Conservation (phyloP, 2,888 invertebrate species). For the Oxyteleia sp. region DNA sequence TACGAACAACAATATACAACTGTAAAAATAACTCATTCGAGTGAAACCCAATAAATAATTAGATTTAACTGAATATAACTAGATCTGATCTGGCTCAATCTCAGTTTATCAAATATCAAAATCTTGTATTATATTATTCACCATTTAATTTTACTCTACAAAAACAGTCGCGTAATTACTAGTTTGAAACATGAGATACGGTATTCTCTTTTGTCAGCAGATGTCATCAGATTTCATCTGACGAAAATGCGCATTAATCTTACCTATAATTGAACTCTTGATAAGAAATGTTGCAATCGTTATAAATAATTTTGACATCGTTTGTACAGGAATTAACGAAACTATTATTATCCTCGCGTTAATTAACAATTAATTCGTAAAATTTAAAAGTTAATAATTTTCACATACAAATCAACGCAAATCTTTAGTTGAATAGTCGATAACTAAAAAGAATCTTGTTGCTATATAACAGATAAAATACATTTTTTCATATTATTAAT, state of each 20-base stretch:
- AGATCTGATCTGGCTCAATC: background rate
- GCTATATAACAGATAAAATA: background rate
- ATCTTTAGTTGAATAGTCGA: too few relatives aligned
- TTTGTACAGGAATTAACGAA: background rate
- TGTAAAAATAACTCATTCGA: background rate
- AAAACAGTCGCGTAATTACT: background rate
- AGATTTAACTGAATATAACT: background rate
- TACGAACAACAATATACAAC: background rate
- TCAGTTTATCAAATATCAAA: background rate
- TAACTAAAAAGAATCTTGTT: background rate
- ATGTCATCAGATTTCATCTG: too few relatives aligned
- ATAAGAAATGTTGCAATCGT: background rate
- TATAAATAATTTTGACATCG: background rate
- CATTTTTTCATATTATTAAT: constrained; percentile 29
- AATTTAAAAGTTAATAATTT: background rate
- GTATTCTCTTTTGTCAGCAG: too few relatives aligned
- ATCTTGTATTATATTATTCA: background rate
- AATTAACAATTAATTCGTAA: too few relatives aligned
- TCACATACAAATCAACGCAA: too few relatives aligned
- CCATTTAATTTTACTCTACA: background rate
- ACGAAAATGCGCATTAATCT: too few relatives aligned
- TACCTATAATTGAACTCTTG: background rate
- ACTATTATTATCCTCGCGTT: background rate
- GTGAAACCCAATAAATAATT: background rate
- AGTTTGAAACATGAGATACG: background rate